Conservation (phyloP, 2,113 vertebrate genomes). For the Mormyrus iriodes region DNA sequence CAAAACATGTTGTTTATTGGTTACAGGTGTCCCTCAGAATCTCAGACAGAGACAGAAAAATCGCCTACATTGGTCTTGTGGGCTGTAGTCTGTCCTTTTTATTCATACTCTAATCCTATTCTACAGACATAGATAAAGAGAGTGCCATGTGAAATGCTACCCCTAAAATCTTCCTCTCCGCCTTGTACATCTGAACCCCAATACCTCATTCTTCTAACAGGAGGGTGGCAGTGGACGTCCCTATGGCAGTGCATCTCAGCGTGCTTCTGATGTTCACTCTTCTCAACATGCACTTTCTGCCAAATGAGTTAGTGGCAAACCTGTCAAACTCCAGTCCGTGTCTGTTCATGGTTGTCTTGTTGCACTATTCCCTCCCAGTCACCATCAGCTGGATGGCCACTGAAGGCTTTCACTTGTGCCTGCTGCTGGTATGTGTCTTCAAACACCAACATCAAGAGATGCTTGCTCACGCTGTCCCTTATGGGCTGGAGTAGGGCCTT, state of each 20-base stretch:
- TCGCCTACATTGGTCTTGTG: conserved; percentile 7
- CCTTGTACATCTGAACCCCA: neutral
- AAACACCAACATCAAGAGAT: conserved; percentile 18
- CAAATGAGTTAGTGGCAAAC: conserved; percentile 1
- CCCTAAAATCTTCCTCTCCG: neutral
- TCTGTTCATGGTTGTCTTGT: conserved; percentile 33
- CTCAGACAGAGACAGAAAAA: neutral
- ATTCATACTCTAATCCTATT: conserved; percentile 14
- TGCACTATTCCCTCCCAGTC: conserved; percentile 57
- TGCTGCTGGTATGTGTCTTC: conserved; percentile 24
- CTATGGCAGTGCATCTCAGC: conserved; percentile 40
- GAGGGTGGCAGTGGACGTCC: neutral
- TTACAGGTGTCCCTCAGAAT: neutral
- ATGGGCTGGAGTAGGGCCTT: conserved; percentile 9
- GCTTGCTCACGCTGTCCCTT: conserved; percentile 11
- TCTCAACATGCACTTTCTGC: conserved; percentile 45
- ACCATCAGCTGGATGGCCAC: conserved; percentile 18
- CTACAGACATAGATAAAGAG: neutral
- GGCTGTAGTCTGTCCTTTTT: conserved; percentile 19
- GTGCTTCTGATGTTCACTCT: conserved; percentile 44
- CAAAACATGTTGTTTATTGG: neutral
- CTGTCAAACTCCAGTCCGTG: conserved; percentile 31
- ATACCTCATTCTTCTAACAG: neutral
- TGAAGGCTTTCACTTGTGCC: conserved; percentile 23
- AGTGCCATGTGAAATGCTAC: neutral